Evolutionary conservation across 2,888 invertebrate species (phyloP).

Genomic region (Furcula furcula): DNA sequence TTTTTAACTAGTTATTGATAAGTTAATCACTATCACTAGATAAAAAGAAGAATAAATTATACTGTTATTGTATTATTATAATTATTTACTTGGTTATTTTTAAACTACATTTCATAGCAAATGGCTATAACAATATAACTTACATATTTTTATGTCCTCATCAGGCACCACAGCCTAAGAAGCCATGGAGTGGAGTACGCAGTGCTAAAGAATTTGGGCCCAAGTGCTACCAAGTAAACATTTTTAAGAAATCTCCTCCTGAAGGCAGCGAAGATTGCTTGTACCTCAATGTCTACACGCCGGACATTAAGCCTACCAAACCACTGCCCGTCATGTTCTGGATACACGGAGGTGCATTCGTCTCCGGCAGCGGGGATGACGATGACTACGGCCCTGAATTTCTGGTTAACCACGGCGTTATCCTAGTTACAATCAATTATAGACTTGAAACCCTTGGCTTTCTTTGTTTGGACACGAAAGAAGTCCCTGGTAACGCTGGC

Average conservation of each 20-base stretch:
- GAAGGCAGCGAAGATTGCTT: constrained; percentile 52
- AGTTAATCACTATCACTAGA: too few relatives aligned
- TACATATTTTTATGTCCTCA: not conserved
- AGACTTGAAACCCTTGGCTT: constrained; percentile 44
- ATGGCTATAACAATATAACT: not conserved
- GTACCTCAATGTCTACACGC: constrained; percentile 52
- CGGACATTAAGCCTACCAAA: constrained; percentile 28
- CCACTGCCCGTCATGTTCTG: constrained; percentile 49
- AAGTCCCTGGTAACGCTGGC: constrained; percentile 46
- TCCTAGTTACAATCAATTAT: constrained; percentile 46
- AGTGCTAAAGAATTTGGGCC: constrained; percentile 41
- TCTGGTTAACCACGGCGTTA: constrained; percentile 34
- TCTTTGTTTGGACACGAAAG: constrained; percentile 39
- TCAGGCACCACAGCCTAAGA: constrained; percentile 38
- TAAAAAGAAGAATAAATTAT: too few relatives aligned
- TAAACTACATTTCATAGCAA: not conserved
- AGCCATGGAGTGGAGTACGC: constrained; percentile 44
- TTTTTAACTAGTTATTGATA: too few relatives aligned
- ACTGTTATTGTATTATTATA: constrained; percentile 14
- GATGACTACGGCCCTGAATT: constrained; percentile 39
- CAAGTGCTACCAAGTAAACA: constrained; percentile 34
- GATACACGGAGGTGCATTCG: constrained; percentile 42
- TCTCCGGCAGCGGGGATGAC: constrained; percentile 38
- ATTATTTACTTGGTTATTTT: not conserved
- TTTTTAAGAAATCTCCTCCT: not conserved